phyloP scores from a whole-genome alignment of 2,113 vertebrate species.

The Cnemophilus loriae region DNA sequence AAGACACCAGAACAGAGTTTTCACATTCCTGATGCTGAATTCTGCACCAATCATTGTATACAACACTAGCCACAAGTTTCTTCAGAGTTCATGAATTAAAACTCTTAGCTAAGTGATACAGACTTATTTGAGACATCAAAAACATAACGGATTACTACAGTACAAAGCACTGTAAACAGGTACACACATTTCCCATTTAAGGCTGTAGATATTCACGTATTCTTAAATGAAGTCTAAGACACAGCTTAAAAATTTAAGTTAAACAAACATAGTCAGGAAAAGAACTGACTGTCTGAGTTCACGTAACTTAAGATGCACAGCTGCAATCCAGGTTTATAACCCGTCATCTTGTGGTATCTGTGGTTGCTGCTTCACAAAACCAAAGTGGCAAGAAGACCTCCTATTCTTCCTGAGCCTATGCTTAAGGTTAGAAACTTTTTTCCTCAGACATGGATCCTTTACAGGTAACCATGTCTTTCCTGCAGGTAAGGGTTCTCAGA shows the following conservation, averaged over 20 bases:
- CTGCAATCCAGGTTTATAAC: not conserved
- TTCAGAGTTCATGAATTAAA: not conserved
- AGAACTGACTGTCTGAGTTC: not conserved
- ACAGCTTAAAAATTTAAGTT: not conserved
- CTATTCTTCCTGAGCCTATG: not conserved
- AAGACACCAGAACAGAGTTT: not conserved
- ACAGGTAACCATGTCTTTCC: not conserved
- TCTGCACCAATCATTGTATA: not conserved
- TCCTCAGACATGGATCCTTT: not conserved
- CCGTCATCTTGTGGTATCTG: not conserved
- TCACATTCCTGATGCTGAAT: not conserved
- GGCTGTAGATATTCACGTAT: fast-evolving
- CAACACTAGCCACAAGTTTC: not conserved
- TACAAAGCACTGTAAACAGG: not conserved
- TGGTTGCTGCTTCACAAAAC: not conserved
- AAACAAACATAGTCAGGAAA: not conserved
- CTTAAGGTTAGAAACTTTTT: not conserved
- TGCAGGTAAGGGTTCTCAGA: not conserved
- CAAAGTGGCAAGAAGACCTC: not conserved
- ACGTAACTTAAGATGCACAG: not conserved
- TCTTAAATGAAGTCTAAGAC: not conserved
- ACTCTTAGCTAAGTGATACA: not conserved
- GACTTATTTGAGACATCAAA: not conserved
- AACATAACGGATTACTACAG: not conserved
- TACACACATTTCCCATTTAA: not conserved